Percentiles rank a stretch among this genome's conserved stretches.
These are phyloP conservation scores for Epiblema foenella DNA, from an alignment of 2,888 invertebrate genomes.

Conservation along the genomic window DNA sequence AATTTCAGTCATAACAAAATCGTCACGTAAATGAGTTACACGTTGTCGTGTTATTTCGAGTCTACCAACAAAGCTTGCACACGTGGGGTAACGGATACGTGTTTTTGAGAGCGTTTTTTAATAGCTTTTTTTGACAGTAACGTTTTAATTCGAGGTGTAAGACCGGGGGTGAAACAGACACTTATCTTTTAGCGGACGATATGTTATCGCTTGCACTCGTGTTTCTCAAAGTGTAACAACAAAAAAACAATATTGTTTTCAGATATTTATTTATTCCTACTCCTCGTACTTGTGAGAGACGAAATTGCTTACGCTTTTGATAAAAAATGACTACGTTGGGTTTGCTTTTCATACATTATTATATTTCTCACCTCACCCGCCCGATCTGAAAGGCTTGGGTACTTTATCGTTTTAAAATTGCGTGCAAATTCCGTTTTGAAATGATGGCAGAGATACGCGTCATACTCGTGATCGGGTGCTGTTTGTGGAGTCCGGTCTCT, in stretches of 20 bases:
- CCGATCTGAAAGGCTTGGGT: too few species aligned
- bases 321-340: not conserved
- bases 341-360: not conserved
- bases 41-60: constrained; percentile 57
- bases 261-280: too few species aligned
- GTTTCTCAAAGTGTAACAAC: constrained; percentile 67
- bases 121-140: constrained; percentile 52
- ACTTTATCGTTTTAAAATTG: too few species aligned
- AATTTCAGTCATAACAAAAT: constrained; percentile 81
- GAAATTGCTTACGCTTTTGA: too few species aligned
- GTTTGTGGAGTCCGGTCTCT: too few species aligned
- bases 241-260: not conserved
- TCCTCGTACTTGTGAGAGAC: too few species aligned
- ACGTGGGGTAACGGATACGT: constrained; percentile 57
- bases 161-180: constrained; percentile 67
- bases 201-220: constrained; percentile 67
- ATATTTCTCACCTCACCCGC: too few species aligned
- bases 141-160: constrained; percentile 71
- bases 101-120: constrained; percentile 44
- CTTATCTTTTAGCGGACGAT: constrained; percentile 79
- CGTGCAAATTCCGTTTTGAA: too few species aligned
- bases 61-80: constrained; percentile 40
- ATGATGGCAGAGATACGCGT: too few species aligned
- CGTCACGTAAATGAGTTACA: constrained; percentile 81
- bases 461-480: too few species aligned